phyloP scores from a whole-genome alignment of 2,113 vertebrate genomes.

The Crypturellus undulatus region DNA sequence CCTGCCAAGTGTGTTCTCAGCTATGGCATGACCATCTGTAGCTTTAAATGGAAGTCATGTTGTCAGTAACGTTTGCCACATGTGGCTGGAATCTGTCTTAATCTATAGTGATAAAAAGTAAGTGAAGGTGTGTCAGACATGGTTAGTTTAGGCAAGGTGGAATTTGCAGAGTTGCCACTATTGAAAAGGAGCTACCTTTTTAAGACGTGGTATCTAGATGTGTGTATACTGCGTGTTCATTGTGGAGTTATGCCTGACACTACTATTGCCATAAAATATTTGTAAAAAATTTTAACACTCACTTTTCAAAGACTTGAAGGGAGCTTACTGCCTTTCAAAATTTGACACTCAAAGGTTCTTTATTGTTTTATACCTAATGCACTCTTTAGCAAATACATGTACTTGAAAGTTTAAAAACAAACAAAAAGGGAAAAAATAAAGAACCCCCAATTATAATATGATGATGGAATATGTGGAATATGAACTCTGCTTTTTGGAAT shows the following conservation, averaged over 20 bases:
- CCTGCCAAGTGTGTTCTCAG: slow-evolving; percentile 19
- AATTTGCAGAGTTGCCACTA: background rate
- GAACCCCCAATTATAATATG: background rate
- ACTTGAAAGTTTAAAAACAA: background rate
- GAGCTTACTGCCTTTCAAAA: background rate
- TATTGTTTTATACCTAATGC: background rate
- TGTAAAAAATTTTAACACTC: background rate
- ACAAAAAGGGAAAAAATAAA: background rate
- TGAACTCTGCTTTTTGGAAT: background rate
- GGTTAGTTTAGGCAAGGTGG: background rate
- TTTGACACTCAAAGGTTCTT: background rate
- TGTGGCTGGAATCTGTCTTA: background rate
- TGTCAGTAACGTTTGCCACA: slow-evolving; percentile 8
- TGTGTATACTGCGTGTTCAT: background rate
- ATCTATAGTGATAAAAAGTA: background rate
- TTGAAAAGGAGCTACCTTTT: background rate
- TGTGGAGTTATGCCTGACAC: background rate
- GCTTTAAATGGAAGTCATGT: background rate
- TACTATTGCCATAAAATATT: background rate
- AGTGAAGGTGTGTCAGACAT: background rate
- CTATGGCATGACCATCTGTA: slow-evolving; percentile 47
- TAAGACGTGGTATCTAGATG: background rate
- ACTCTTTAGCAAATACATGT: background rate
- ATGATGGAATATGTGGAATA: background rate
- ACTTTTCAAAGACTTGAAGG: background rate